Base-by-base conservation (phyloP, 2,797 vertebrate species). In the Hylomyscus alleni region DNA sequence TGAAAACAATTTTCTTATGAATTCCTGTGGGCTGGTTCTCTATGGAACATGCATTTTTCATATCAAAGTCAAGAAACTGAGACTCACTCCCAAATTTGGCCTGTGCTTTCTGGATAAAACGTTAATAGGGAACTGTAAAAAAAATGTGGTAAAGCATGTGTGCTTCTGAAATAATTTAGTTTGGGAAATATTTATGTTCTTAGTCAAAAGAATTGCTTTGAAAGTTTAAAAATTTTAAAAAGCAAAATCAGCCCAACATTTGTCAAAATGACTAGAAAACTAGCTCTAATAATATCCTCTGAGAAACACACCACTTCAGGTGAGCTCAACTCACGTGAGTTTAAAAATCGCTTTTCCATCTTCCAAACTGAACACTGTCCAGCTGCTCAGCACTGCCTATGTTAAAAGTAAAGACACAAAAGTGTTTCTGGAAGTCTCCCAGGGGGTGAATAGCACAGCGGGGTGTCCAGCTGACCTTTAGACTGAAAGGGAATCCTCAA, bases 91-190 rank as follows among this genome's bases (percentile, higher is more conserved):
- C 93, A 87, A 95, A 85, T 76, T 77, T 14, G 76, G 11, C 29
- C 29, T 80, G 1, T 94, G 73, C 52, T 80, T 95, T 95, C 92
- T 89, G 31, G 7, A 89, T 73, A 56, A 52, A 93, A 94, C 2
- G 22, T 5, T 67, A 44, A 50, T 81, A 95, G 60, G 81, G 87
- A 89, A 90, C 10, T 34, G 93, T 44, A 67, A 83, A 83, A 83
- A 83, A 97, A 95, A 65, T 60, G 81, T 17, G 47, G 75, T 89
- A 92, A 91, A 67, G 52, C 47, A 40, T 52, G 20, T 67, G 82
- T 96, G 96, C 60, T 93, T 95, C 40, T 96, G 83, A 93, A 94
- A 67, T 89, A 94, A 95, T 81, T 94, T 75, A 69, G 56, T 95
- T 94, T 95, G 40, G 89, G 50, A 95, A 97, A 80, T 85, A 93